These are phyloP conservation scores for Rhodophaea formosa DNA, from an alignment of 2,888 invertebrate genomes.

Conservation along the genomic window DNA sequence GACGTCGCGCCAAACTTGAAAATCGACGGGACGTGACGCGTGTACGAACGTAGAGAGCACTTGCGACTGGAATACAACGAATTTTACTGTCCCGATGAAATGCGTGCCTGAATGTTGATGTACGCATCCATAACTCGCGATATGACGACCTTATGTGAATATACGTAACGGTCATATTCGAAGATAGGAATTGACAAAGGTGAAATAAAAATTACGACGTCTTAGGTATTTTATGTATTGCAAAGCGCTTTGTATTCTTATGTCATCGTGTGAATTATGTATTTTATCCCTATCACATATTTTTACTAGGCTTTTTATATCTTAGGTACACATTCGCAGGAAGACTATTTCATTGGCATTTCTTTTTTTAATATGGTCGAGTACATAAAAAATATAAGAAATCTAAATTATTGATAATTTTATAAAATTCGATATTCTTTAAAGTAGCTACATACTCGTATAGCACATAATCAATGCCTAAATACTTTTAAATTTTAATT, in stretches of 20 bases:
- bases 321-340: too few species aligned
- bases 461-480: too few species aligned
- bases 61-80: conserved; percentile 11
- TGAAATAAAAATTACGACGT: conserved; percentile 23
- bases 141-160: conserved; percentile 19
- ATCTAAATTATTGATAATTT: too few species aligned
- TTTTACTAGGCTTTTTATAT: too few species aligned
- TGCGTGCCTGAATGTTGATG: conserved; percentile 21
- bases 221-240: conserved; percentile 25
- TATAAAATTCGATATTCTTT: too few species aligned
- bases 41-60: conserved; percentile 21
- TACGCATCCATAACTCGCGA: not conserved
- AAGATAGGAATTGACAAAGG: not conserved
- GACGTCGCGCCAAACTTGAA: conserved; percentile 55
- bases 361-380: too few species aligned
- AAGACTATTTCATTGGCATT: too few species aligned
- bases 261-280: not conserved
- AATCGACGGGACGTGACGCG: conserved; percentile 59
- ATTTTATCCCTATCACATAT: not conserved
- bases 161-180: conserved; percentile 6
- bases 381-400: too few species aligned
- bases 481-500: too few species aligned
- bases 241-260: conserved; percentile 12
- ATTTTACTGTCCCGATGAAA: conserved; percentile 21
- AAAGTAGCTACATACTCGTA: too few species aligned